Base-by-base conservation (phyloP, 2,797 vertebrate species). In the Pyrocephalus nanus region DNA sequence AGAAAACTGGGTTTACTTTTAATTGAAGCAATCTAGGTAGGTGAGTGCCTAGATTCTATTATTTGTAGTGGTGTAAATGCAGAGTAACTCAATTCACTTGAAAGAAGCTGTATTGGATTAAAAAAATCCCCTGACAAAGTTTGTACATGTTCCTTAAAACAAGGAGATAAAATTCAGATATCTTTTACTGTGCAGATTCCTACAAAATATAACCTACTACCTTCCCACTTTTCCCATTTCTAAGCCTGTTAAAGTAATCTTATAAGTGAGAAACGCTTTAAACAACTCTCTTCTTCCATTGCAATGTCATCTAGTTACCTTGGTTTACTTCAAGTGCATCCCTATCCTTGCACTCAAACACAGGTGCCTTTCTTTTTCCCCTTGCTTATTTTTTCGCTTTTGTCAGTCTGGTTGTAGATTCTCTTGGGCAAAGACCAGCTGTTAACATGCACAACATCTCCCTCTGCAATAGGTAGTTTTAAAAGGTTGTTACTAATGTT, bases 401-500 rank as follows among this genome's bases (percentile, higher is more conserved):
- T 97, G 80, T 94, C 79, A 92, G 89, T 78, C 96, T 97, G 96
- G 80, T 85, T 92, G 85, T 64, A 89, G 80, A 94, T 86, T 64
- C 97, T 97, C 96, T 84, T 32, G 90, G 95, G 97, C 96, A 86
- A 94, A 94, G 95, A 92, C 81, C 91, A 97, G 95, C 96, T 97
- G 94, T 98, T 98, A 98, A 98, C 96, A 98, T 98, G 97, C 98
- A 97, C 86, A 97, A 93, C 96, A 74, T 95, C 93, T 96, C 95
- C 69, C 95, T 96, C 96, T 97, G 97, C 96, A 98, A 98, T 98
- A 98, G 98, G 97, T 97, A 92, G 96, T 97, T 97, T 93, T 98
- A 97, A 98, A 98, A 98, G 97, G 93, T 96, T 98, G 96, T 98
- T 98, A 96, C 96, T 97, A 97, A 98, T 97, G 94, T 97, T 98